Evolutionary conservation across 2,888 invertebrate species (phyloP), one percentile per base, ranked within the genome.

Genomic region (Diaprepes abbreviatus): DNA sequence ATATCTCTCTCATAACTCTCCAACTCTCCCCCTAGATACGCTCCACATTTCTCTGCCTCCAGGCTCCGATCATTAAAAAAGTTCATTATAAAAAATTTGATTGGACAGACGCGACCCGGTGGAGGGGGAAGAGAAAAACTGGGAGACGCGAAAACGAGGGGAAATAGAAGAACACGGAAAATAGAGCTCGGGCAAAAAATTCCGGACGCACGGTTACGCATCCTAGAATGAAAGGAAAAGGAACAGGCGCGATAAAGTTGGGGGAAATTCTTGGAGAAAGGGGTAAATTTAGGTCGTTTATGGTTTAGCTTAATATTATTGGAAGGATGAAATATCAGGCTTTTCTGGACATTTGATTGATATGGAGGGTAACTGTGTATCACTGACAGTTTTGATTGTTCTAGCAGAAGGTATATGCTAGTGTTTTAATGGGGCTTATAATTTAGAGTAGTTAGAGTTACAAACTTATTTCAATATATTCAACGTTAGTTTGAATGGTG

Each of bases 11-110:
- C 48, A 28, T 28, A 28, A 28, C 9, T 45, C 45, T 45, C 24
- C 7, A 24, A 45, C 45, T 50, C 28, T 54, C 45, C 55, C 64
- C 69, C 69, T 64, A 70, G 65, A 65, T 52, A 58, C 59, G 65
- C 50, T 64, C 57, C 38, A 57, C 45, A 57, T 68, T 62, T 48
- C 69, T 48, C 54, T 54, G 52, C 66, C 67, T 62, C 62, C 60
- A 40, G 55, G 54, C 64, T 50, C 48, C 71, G 68, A 71, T 71
- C 71, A 71, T 71, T 71, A 71, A 71, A 71, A 71, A 71, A 63
- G 67, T 68, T 71, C 71, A 71, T 70, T 66, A 69, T 77, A 81
- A 82, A 82, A 82, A 82, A 81, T 80, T 80, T 76, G 80, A 81
- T 82, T 81, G 81, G 80, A 78, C 79, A 80, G 79, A 77, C 74